Base-by-base conservation (phyloP, 1,140 invertebrate species). In the Drusus annulatus region DNA sequence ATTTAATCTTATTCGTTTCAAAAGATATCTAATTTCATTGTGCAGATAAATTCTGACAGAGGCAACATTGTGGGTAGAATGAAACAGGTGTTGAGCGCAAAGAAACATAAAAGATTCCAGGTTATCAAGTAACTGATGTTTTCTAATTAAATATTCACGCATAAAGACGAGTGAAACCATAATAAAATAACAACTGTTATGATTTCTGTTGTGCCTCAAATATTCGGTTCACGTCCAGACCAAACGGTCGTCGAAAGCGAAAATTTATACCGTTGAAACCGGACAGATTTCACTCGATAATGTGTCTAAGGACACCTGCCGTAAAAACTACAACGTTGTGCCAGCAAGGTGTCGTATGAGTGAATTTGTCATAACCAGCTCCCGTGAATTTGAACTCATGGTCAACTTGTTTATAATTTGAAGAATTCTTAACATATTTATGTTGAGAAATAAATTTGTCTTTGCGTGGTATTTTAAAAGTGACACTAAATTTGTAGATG, bases 351-450 rank as follows among this genome's bases (percentile, higher is more conserved):
- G 45, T 16, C 51, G 23, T 52, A 73, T 73, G 69, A 21, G 16
- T 50, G 69, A 6, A n/a, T 73, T 52, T 73, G 69, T 52, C 51
- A 23, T 25, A 23, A 51, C 17, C 50, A 25, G 19, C 19, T 51
- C 45, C 10, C 19, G 69, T 50, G 50, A 73, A 73, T 52, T 17
- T 3, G 3, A 23, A 25, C 51, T 69, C 69, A 73, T 25, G 69
- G 69, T 28, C 69, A 54, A 52, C 69, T 3, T 52, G 69, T 73
- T 73, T 10, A 73, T 73, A 73, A 73, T 52, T 73, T 73, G 51
- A 69, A 21, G 69, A 73, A 73, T 54, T 73, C n/a, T 54, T 51
- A 73, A 54, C n/a, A 73, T 52, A 52, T 73, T 45, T 15, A 16
- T 15, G 52, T 73, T 73, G 16, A n/a, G 19, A 73, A 51, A 73